Evolutionary conservation across 2,888 invertebrate genomes (phyloP).

Genomic region (Limulus polyphemus): DNA sequence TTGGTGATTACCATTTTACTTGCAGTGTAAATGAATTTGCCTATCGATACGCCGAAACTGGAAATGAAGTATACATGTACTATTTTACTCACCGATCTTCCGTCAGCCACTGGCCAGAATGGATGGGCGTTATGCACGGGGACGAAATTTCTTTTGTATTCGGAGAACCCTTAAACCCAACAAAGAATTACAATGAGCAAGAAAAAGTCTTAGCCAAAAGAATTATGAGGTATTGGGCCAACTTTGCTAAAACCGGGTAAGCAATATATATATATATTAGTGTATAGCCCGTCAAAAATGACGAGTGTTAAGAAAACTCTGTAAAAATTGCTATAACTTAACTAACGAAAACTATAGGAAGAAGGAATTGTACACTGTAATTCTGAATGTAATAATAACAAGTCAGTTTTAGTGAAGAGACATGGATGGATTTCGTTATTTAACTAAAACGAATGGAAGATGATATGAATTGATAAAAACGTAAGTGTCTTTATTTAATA

Average conservation of each 20-base stretch:
- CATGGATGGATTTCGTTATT: too few relatives aligned
- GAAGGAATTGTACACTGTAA: too few relatives aligned
- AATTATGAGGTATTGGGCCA: conserved; percentile 84
- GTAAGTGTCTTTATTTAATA: too few relatives aligned
- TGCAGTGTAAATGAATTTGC: conserved; percentile 91
- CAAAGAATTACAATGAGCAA: conserved; percentile 67
- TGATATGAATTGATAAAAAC: too few relatives aligned
- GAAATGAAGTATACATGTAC: conserved; percentile 81
- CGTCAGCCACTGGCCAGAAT: conserved; percentile 84
- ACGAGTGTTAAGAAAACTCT: too few relatives aligned
- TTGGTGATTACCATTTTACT: conserved; percentile 43
- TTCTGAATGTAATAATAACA: too few relatives aligned
- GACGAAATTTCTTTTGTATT: conserved; percentile 97
- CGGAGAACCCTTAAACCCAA: conserved; percentile 82
- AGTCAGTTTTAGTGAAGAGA: too few relatives aligned
- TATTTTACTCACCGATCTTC: conserved; percentile 74
- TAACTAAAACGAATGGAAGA: too few relatives aligned
- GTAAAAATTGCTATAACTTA: too few relatives aligned
- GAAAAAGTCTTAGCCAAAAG: conserved; percentile 76
- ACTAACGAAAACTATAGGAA: too few relatives aligned
- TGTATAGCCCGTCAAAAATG: too few relatives aligned
- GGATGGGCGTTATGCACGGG: conserved; percentile 99
- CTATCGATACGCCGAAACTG: conserved; percentile 70
- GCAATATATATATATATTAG: conserved; percentile 29
- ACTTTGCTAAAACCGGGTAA: conserved; percentile 90